Evolutionary conservation across 2,113 vertebrate species (phyloP).

Genomic region (Pseudonaja textilis): DNA sequence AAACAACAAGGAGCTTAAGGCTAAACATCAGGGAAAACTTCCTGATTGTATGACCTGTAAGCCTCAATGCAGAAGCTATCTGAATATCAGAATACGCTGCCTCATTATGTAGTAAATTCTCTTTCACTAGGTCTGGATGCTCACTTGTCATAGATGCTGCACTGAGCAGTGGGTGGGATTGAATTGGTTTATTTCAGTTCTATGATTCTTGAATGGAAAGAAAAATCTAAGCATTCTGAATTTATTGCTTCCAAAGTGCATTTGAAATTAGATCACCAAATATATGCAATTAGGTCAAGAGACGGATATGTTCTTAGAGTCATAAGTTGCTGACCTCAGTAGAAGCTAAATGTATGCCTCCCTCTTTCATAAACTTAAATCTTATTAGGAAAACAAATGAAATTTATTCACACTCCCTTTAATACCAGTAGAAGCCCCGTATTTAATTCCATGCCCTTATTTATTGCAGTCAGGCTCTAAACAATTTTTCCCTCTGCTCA

Average conservation of each 20-base stretch:
- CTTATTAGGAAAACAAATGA: not conserved
- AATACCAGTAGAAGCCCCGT: not conserved
- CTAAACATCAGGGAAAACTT: not conserved
- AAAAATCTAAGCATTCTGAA: not conserved
- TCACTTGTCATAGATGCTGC: not conserved
- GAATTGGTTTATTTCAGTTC: not conserved
- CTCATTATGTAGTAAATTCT: not conserved
- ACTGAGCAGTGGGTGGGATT: not conserved
- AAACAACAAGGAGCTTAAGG: not conserved
- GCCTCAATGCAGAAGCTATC: not conserved
- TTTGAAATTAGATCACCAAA: not conserved
- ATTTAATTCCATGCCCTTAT: not conserved
- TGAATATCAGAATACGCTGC: not conserved
- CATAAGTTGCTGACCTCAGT: not conserved
- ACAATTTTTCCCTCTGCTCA: not conserved
- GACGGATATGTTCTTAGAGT: not conserved
- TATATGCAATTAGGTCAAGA: not conserved
- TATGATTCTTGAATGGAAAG: not conserved
- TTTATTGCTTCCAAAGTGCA: not conserved
- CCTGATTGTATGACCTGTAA: not conserved
- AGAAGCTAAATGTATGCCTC: not conserved
- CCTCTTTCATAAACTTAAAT: not conserved
- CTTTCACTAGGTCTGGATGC: not conserved
- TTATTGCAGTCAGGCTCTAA: not conserved
- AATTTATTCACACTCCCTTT: not conserved